Evolutionary conservation across 2,888 invertebrate species (phyloP).

Genomic region (Caprella mutica): DNA sequence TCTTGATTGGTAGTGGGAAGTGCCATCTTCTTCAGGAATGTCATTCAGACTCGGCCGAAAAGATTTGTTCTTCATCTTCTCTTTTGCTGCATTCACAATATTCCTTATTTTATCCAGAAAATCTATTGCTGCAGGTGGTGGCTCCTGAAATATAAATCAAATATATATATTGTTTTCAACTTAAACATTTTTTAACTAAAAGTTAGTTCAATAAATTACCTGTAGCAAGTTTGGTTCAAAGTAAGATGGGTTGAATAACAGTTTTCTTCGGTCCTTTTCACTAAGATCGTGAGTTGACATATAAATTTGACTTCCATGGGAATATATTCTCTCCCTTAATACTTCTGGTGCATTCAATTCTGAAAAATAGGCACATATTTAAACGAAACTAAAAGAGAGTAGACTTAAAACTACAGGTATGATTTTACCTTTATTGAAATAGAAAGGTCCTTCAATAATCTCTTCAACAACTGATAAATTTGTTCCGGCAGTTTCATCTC

Average conservation of each 20-base stretch:
- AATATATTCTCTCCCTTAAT: too few relatives aligned
- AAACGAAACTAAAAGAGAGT: too few relatives aligned
- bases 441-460: too few relatives aligned
- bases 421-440: too few relatives aligned
- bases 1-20: slow-evolving; percentile 6
- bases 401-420: too few relatives aligned
- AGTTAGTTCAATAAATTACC: slow-evolving; percentile 46
- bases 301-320: not conserved
- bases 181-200: not conserved
- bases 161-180: not conserved
- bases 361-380: too few relatives aligned
- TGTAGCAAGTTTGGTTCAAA: slow-evolving; percentile 74
- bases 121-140: slow-evolving; percentile 79
- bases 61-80: slow-evolving; percentile 69
- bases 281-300: too few relatives aligned
- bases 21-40: slow-evolving; percentile 57
- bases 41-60: slow-evolving; percentile 65
- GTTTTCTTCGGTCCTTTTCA: slow-evolving; percentile 34
- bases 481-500: too few relatives aligned
- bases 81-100: slow-evolving; percentile 77
- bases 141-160: slow-evolving; percentile 50
- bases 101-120: slow-evolving; percentile 79
- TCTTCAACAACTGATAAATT: too few relatives aligned
- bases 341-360: too few relatives aligned
- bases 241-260: slow-evolving; percentile 83